Evolutionary conservation across 2,113 vertebrate species (phyloP).

Genomic region (Chloropsis hardwickii): DNA sequence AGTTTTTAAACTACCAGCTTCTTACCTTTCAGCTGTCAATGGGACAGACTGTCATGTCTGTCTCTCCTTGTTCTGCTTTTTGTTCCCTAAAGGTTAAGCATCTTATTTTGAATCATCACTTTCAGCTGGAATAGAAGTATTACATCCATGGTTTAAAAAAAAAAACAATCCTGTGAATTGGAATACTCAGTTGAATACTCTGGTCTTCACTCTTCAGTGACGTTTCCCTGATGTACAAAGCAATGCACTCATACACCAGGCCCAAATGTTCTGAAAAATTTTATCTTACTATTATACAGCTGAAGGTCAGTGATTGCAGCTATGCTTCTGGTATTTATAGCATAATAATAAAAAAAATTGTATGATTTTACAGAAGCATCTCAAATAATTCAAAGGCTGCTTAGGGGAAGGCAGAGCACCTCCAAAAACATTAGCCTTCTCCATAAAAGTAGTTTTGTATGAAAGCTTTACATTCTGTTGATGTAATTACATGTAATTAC

Average conservation of each 20-base stretch:
- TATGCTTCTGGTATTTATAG: constrained; percentile 40
- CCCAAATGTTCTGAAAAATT: neutral
- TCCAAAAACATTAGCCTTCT: neutral
- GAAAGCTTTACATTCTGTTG: neutral
- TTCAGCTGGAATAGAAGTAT: neutral
- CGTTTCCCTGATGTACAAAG: neutral
- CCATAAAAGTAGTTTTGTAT: neutral
- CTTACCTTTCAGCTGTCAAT: neutral
- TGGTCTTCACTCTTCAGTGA: neutral
- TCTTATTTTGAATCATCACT: neutral
- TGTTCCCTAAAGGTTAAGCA: neutral
- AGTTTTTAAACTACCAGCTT: neutral
- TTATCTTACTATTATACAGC: constrained; percentile 13
- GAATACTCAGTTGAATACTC: neutral
- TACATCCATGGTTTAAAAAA: neutral
- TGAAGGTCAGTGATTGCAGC: constrained; percentile 36
- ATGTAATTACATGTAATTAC: neutral
- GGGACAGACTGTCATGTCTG: neutral
- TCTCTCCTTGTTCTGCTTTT: neutral
- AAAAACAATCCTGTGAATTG: neutral
- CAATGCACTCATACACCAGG: neutral
- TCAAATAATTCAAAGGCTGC: constrained; percentile 33
- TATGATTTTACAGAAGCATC: neutral
- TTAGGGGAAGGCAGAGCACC: constrained; percentile 1
- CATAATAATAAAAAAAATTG: neutral